Evolutionary conservation across 2,797 vertebrate species (phyloP), one percentile per base, ranked within the genome.

Genomic region (Sebastes hubbsi): DNA sequence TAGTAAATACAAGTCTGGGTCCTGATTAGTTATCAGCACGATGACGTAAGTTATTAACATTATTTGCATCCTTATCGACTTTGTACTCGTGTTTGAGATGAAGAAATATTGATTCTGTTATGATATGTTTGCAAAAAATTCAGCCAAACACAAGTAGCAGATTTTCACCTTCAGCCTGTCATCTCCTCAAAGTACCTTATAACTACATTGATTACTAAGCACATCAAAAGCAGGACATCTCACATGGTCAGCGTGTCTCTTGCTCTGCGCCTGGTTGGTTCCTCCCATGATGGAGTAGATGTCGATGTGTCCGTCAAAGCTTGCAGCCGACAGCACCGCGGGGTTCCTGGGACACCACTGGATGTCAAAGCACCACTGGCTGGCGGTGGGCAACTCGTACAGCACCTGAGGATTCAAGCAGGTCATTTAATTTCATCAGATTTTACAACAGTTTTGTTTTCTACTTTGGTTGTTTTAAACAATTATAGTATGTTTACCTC

Each of bases 291-390:
- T 96, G 72, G 99, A 99, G 68, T 98, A 99, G 89, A 99, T 56
- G 54, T 97, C 97, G 84, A 99, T 97, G 55, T 94, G 95, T 2
- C 98, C 98, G 5, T 99, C 97, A 0, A 99, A 99, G 12, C 98
- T 95, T 1, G 99, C 99, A 0, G 97, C 98, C 3, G 98, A 99
- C 72, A 99, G 93, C 78, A 99, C 91, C 0, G 98, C 97, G 0
- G 98, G 99, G 88, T 99, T 99, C 72, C 98, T 96, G 8, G 97
- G 98, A 77, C 98, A 99, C 98, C 98, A 99, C 95, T 99, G 98
- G 89, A 99, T 96, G 78, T 99, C 99, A 56, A 99, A 99, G 90
- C 98, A 99, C 99, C 99, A 99, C 90, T 99, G 99, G 0, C 96
- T 97, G 85, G 95, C 97, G 1, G 95, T 98, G 29, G 98, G 98